Percentiles rank a stretch among this genome's conserved stretches.
phyloP scores from a whole-genome alignment of 2,113 vertebrate genomes.

The Etheostoma cragini region DNA sequence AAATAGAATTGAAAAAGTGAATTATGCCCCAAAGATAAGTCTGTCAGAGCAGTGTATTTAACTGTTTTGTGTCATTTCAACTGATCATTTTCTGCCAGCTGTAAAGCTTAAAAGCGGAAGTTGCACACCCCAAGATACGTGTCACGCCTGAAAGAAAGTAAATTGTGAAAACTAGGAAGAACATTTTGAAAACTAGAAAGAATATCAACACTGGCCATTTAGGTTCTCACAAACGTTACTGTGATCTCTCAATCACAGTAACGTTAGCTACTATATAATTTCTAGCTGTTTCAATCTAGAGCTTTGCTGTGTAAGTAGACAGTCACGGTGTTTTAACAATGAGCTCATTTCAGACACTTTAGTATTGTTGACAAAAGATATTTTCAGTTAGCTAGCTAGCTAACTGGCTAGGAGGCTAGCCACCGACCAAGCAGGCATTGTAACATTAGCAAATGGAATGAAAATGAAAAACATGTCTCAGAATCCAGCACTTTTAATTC shows the following conservation, averaged over 20 bases:
- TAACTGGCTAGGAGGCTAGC: conserved; percentile 56
- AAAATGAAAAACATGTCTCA: conserved; percentile 8
- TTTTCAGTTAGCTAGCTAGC: conserved; percentile 45
- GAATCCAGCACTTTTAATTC: neutral
- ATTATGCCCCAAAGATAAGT: neutral
- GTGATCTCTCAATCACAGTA: neutral
- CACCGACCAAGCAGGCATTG: conserved; percentile 45
- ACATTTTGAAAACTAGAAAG: neutral
- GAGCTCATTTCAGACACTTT: neutral
- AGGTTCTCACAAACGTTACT: too few species aligned
- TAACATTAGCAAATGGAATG: conserved; percentile 16
- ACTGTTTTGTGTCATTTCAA: neutral
- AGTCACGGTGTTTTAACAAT: neutral
- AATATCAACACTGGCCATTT: neutral
- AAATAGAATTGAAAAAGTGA: conserved; percentile 9
- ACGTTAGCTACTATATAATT: neutral
- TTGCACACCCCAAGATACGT: neutral
- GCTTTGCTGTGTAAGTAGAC: neutral
- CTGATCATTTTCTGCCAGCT: neutral
- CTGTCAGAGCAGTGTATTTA: neutral
- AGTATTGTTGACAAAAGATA: conserved; percentile 52
- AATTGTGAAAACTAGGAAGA: neutral
- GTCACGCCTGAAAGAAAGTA: neutral
- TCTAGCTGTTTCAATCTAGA: neutral
- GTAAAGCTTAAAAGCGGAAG: neutral